phyloP scores from a whole-genome alignment of 30 jellyfish, hydroid and myxozoan genomes.

The Hydra vulgaris region DNA sequence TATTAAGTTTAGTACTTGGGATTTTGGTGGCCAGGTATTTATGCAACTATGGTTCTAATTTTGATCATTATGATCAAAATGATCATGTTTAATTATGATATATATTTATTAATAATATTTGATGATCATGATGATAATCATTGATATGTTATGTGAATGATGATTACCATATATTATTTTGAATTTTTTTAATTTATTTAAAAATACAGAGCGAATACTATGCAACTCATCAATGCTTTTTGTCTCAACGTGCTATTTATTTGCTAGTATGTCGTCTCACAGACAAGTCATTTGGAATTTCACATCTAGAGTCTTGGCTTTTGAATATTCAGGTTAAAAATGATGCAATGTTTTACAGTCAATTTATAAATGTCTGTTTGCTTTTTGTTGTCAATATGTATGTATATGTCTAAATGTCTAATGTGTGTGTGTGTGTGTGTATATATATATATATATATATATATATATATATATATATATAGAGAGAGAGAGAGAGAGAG shows the following conservation, averaged over 20 bases:
- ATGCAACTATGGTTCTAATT: neutral
- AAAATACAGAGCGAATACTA: slow-evolving; percentile 65
- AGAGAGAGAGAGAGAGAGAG: no score
- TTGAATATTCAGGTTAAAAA: slow-evolving; percentile 74
- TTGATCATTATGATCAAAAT: neutral
- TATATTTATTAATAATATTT: no score
- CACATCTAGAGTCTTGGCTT: slow-evolving; percentile 77
- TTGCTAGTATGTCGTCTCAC: slow-evolving; percentile 69
- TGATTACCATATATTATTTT: no score
- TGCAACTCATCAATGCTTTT: slow-evolving; percentile 90
- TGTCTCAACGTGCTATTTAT: slow-evolving; percentile 70
- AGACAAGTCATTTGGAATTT: slow-evolving; percentile 63
- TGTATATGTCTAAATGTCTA: neutral
- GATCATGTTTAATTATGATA: neutral
- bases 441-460: no score
- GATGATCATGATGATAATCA: no score
- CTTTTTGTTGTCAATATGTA: neutral
- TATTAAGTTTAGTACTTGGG: slow-evolving; percentile 84
- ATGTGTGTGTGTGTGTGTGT: no score
- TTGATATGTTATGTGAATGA: no score
- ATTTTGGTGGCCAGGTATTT: slow-evolving; percentile 89
- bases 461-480: no score
- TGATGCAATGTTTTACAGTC: neutral
- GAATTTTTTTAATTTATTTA: neutral
- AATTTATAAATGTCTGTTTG: no score